phyloP scores from a whole-genome alignment of 1,140 invertebrate genomes.

The Harpegnathos saltator region DNA sequence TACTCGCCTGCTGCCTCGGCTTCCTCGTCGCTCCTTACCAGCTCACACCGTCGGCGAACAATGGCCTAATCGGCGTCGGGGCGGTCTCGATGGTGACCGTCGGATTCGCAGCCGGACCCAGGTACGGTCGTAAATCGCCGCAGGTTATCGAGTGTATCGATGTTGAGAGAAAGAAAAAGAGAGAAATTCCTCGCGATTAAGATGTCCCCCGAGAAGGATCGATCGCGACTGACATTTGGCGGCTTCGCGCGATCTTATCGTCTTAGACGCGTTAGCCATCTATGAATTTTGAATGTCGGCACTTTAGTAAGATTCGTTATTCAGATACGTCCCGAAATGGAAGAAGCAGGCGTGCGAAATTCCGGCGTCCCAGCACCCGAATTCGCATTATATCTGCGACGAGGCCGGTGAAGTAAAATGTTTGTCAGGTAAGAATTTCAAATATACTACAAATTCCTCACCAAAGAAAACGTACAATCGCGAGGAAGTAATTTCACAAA shows the following conservation, averaged over 20 bases:
- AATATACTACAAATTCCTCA: constrained; percentile 64
- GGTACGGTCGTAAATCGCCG: constrained; percentile 67
- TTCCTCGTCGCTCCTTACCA: constrained; percentile 76
- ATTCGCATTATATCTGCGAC: constrained; percentile 97
- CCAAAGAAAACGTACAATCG: constrained; percentile 63
- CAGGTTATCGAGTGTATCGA: background rate
- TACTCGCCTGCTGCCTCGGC: constrained; percentile 72
- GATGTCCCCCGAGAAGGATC: no score
- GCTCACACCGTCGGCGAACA: constrained; percentile 67
- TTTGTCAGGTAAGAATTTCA: constrained; percentile 87
- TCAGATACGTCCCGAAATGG: constrained; percentile 92
- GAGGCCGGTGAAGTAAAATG: constrained; percentile 97
- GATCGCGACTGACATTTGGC: no score
- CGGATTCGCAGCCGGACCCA: constrained; percentile 79
- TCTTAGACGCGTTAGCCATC: background rate
- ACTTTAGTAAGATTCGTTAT: constrained; percentile 26
- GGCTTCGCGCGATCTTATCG: background rate
- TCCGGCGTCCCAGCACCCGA: constrained; percentile 93
- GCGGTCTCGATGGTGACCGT: constrained; percentile 72
- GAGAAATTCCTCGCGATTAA: no score
- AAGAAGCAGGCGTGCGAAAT: constrained; percentile 94
- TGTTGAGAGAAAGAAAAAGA: background rate
- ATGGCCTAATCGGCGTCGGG: constrained; percentile 68
- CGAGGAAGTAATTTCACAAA: constrained; percentile 30
- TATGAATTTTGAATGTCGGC: background rate